Evolutionary conservation across 2,888 invertebrate species (phyloP).

Genomic region (Athalia circularis): DNA sequence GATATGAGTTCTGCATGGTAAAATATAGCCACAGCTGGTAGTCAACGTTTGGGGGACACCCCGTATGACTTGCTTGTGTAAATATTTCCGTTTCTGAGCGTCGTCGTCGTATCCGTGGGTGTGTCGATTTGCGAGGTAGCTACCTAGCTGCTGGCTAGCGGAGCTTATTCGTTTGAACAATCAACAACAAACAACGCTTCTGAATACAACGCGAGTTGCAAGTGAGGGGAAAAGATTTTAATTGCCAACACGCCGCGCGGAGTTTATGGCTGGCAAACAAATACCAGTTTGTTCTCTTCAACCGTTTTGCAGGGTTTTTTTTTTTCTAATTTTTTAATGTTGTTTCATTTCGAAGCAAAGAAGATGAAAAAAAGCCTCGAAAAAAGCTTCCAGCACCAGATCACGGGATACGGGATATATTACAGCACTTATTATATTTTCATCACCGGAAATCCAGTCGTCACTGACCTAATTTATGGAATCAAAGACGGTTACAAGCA

Average conservation of each 20-base stretch:
- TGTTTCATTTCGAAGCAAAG: no score
- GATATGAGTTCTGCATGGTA: neutral
- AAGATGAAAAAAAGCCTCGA: no score
- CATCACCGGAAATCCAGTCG: neutral
- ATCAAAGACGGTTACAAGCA: neutral
- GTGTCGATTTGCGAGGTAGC: conserved; percentile 29
- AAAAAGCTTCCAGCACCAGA: no score
- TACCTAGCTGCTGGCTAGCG: conserved; percentile 25
- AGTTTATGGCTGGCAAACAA: neutral
- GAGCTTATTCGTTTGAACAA: conserved; percentile 19
- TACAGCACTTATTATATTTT: neutral
- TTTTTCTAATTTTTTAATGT: no score
- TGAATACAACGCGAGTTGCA: neutral
- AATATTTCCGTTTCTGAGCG: conserved; percentile 37
- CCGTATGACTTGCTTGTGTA: conserved; percentile 34
- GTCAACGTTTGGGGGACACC: conserved; percentile 21
- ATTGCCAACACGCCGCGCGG: neutral
- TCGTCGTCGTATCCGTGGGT: conserved; percentile 27
- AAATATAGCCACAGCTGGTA: conserved; percentile 9
- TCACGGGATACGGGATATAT: neutral
- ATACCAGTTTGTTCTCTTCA: neutral
- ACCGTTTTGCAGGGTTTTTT: neutral
- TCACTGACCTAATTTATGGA: conserved; percentile 16
- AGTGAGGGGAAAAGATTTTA: conserved; percentile 20
- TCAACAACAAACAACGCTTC: conserved; percentile 32